These are phyloP conservation scores for Bothrops jararaca DNA, from an alignment of 2,113 vertebrate species.

Conservation along the genomic window DNA sequence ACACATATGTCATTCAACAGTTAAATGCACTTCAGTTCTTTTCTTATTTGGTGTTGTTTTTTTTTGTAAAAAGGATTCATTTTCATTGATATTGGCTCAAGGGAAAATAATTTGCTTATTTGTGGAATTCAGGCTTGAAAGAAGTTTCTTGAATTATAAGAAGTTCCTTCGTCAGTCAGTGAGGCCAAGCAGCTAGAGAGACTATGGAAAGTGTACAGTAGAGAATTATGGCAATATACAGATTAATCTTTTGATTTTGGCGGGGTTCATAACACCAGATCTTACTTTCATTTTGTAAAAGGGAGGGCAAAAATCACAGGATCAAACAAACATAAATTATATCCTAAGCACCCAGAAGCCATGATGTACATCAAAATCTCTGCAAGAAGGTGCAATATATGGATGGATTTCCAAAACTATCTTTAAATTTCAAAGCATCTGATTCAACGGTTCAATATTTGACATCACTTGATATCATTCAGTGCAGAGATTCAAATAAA, in stretches of 20 bases:
- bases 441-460: background rate
- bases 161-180: background rate
- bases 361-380: conserved; percentile 34
- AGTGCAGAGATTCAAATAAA: background rate
- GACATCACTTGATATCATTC: background rate
- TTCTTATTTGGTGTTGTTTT: background rate
- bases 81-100: background rate
- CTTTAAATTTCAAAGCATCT: background rate
- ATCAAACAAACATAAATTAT: conserved; percentile 3
- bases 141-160: background rate
- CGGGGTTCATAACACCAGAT: background rate
- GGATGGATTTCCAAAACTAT: background rate
- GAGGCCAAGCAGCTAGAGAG: background rate
- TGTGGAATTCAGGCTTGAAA: background rate
- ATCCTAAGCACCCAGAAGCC: conserved; percentile 42
- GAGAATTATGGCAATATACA: background rate
- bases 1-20: background rate
- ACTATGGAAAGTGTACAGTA: background rate
- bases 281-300: background rate
- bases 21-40: background rate
- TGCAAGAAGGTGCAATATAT: conserved; percentile 19
- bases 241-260: background rate
- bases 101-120: background rate
- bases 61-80: background rate
- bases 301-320: conserved; percentile 24